These are phyloP conservation scores for Autographa gamma DNA, from an alignment of 2,888 invertebrate species.

Conservation along the genomic window DNA sequence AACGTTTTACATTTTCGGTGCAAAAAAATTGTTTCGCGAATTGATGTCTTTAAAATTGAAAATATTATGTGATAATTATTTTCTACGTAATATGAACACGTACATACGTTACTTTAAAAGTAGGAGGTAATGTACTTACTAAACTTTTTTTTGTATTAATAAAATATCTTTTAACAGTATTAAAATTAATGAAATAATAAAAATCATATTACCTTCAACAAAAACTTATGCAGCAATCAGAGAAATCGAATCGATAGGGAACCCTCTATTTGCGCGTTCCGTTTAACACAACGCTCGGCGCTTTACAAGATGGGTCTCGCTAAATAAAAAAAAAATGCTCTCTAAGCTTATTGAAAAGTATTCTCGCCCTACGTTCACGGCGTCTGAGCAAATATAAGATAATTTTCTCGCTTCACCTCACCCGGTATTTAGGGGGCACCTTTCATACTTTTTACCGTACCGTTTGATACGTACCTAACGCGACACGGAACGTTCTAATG, in stretches of 20 bases:
- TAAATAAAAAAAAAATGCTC: constrained; percentile 84
- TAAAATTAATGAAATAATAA: background rate
- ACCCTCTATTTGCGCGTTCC: constrained; percentile 84
- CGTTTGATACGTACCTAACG: constrained; percentile 78
- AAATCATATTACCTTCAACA: constrained; percentile 48
- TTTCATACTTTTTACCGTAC: constrained; percentile 86
- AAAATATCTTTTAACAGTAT: background rate
- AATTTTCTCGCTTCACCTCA: constrained; percentile 88
- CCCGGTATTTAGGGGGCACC: constrained; percentile 88
- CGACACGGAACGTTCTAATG: constrained; percentile 75
- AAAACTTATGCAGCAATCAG: constrained; percentile 66
- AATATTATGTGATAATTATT: background rate
- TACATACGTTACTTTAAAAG: background rate
- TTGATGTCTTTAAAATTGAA: background rate
- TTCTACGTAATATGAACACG: background rate
- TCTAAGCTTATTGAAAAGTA: constrained; percentile 89
- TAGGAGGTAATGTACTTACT: background rate
- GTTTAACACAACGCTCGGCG: constrained; percentile 74
- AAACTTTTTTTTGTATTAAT: background rate
- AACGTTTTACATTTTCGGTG: constrained; percentile 15
- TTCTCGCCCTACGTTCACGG: constrained; percentile 88
- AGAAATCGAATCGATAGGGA: constrained; percentile 76
- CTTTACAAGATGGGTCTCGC: constrained; percentile 81
- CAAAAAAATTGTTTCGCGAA: background rate
- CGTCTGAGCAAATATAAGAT: constrained; percentile 89